Evolutionary conservation across 1,140 invertebrate genomes (phyloP), one percentile per base, ranked within the genome.

Genomic region (Drosophila lacteicornis): DNA sequence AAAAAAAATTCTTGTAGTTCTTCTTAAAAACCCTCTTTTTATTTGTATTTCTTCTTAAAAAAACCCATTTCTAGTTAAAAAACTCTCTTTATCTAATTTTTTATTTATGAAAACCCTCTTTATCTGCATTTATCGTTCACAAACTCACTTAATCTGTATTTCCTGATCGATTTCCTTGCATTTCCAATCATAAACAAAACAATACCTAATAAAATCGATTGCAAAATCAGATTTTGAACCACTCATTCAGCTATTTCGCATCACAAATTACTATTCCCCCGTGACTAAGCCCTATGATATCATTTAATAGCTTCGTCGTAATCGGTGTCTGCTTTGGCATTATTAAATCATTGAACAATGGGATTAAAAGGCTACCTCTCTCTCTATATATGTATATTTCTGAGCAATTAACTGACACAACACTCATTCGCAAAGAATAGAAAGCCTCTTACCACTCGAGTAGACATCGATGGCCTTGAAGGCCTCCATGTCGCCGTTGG

Each of bases 401-500:
- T 15, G 13, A 22, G 2, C n/a, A 53, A 69, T 51, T 67, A 17
- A 17, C 8, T 38, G 15, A 27, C 33, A 33, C 33, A 33, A 9
- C 33, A 11, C 8, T 9, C 33, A 33, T 38, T 1, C n/a, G 3
- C 1, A 4, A 13, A 15, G 3, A 2, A 4, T 9, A 15, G 3
- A 2, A 36, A 53, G 3, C 4, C 33, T 91, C 95, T 95, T 62
- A 97, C 96, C 92, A 74, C 91, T 93, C 11, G 92, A 92, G 22
- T 91, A 92, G 40, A 93, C 91, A 82, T 93, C 92, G 43, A 93
- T 92, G 55, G 92, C 90, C 71, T 93, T 92, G 65, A 93, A 93
- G 49, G 92, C 91, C 76, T 93, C 92, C 91, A 92, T 93, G 93
- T 98, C 97, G 12, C 97, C 97, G 92, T 96, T 96, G 86, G 98